phyloP scores from a whole-genome alignment of 92 coral and sea anemone species.

The Umimayanthus chanpuru region DNA sequence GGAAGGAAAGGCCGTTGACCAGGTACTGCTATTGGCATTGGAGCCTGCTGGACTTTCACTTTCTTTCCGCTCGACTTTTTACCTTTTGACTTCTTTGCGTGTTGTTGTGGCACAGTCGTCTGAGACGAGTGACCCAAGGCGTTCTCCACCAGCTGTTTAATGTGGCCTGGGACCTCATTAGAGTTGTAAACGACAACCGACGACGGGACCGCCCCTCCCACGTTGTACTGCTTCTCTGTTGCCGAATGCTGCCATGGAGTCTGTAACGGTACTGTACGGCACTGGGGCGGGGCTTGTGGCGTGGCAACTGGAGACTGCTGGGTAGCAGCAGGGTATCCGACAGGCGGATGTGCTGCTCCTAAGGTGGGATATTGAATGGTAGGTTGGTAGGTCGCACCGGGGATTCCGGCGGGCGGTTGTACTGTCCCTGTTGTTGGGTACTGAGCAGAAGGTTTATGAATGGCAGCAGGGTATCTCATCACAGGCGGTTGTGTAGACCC shows the following conservation, averaged over 20 bases:
- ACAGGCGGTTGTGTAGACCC: background rate
- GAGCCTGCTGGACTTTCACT: background rate
- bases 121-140: background rate
- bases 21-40: background rate
- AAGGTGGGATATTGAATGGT: background rate
- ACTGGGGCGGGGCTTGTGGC: background rate
- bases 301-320: background rate
- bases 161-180: background rate
- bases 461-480: background rate
- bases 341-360: background rate
- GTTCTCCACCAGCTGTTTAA: background rate
- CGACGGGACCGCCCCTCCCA: background rate
- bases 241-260: background rate
- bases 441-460: background rate
- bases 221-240: background rate
- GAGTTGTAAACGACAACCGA: background rate
- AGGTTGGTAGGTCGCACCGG: background rate
- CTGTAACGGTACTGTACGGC: background rate
- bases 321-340: background rate
- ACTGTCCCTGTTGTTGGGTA: background rate
- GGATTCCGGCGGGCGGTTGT: background rate
- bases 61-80: background rate
- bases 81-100: too few relatives aligned
- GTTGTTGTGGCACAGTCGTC: background rate
- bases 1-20: background rate